Evolutionary conservation across 1,140 invertebrate genomes (phyloP).

Genomic region (Lethrus apterus): DNA sequence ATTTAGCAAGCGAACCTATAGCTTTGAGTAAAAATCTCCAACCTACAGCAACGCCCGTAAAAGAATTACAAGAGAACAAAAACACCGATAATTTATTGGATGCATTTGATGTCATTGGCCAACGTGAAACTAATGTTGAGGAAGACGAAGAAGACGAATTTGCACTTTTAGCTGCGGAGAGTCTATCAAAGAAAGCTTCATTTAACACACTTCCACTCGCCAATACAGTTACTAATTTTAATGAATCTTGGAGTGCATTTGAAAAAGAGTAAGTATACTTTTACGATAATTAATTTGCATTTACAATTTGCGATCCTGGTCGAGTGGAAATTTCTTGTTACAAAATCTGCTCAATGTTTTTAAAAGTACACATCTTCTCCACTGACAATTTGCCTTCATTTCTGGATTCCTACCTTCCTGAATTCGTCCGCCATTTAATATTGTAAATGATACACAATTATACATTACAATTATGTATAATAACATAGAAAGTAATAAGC

Average conservation of each 20-base stretch:
- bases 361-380: too few species aligned
- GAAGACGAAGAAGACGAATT: constrained; percentile 65
- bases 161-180: constrained; percentile 64
- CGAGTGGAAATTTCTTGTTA: too few species aligned
- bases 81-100: not conserved
- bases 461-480: too few species aligned
- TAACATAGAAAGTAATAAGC: too few species aligned
- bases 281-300: constrained; percentile 5
- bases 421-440: too few species aligned
- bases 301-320: not conserved
- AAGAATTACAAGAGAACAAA: not conserved
- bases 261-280: constrained; percentile 39
- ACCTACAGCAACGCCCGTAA: not conserved
- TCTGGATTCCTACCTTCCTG: too few species aligned
- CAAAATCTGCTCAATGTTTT: too few species aligned
- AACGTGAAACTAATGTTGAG: constrained; percentile 20
- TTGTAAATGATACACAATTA: too few species aligned
- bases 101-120: constrained; percentile 15
- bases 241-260: constrained; percentile 55
- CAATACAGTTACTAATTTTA: constrained; percentile 37
- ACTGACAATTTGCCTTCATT: too few species aligned
- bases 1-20: constrained; percentile 52
- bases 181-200: constrained; percentile 50
- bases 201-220: constrained; percentile 31
- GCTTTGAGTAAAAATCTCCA: constrained; percentile 55